Base-by-base conservation (phyloP, 2,888 invertebrate species). In the Eudasyphora cyanicolor region DNA sequence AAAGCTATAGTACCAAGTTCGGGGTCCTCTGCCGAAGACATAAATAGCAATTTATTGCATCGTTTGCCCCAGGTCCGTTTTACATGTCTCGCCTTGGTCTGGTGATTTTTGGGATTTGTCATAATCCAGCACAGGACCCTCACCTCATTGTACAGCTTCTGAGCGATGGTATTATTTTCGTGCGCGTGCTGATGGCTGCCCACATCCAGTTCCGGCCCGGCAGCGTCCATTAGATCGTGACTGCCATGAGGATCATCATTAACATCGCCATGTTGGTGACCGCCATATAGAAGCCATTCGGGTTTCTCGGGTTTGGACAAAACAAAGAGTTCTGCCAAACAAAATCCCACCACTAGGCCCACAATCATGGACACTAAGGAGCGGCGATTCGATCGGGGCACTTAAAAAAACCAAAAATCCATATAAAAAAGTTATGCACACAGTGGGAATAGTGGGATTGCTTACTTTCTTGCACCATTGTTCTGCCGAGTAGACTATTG, bases 81-180 rank as follows among this genome's bases (percentile, higher is more conserved):
- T 7, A 99, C 98, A 88, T 99, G 98, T 21, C 94, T 94, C 0
- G 99, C 99, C 92, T 97, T 98, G 86, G 94, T 95, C 88, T 96
- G 94, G 88, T 98, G 98, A 92, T 98, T 99, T 35, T 93, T 93
- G 0, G 99, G 99, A 85, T 95, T 96, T 0, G 99, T 99, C 97
- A 99, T 97, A 49, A 99, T 94, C 99, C 99, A 99, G 91, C 99
- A 99, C 0, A 99, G 93, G 82, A 99, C 95, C 71, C 97, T 94
- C 32, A 99, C 96, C 87, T 95, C 95, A 85, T 94, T 93, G 14
- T 95, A 93, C 84, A 98, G 91, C 84, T 95, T 94, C 86, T 95
- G 94, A 0, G 97, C 97, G 7, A 97, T 89, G 0, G 93, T 92
- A 14, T 92, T 92, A 89, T 96, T 96, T 88, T 96, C 96, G 86